Percentiles rank a stretch among this genome's conserved stretches.
Evolutionary conservation across 2,888 invertebrate genomes (phyloP).

Genomic region (Antheraea yamamai): DNA sequence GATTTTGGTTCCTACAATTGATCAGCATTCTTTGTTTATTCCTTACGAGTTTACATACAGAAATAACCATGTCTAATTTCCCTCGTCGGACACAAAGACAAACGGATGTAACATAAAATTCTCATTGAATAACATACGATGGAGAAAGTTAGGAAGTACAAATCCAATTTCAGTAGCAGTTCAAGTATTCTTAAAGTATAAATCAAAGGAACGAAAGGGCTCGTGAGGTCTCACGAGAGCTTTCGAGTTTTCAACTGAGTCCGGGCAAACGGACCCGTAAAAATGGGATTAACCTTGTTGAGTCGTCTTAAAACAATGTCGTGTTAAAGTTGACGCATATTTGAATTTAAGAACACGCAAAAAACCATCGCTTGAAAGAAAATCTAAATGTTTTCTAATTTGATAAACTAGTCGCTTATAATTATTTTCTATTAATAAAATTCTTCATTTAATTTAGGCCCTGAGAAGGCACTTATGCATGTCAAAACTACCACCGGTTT

Average conservation of each 20-base stretch:
- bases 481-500: too few relatives aligned
- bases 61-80: too few relatives aligned
- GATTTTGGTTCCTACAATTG: too few relatives aligned
- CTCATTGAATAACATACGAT: neutral
- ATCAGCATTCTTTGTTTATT: too few relatives aligned
- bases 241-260: neutral
- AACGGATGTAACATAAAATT: neutral
- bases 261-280: neutral
- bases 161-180: conserved; percentile 1
- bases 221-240: neutral
- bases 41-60: too few relatives aligned
- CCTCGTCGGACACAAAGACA: too few relatives aligned
- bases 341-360: neutral
- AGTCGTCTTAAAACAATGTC: conserved; percentile 4
- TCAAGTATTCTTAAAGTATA: neutral
- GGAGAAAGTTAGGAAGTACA: neutral
- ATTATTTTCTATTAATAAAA: too few relatives aligned
- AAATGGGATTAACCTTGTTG: neutral
- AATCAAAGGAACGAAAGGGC: conserved; percentile 6
- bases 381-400: too few relatives aligned
- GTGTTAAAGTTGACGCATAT: neutral
- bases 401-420: too few relatives aligned
- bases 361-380: neutral
- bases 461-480: too few relatives aligned
- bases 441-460: too few relatives aligned